Percentiles rank a stretch among this genome's conserved stretches.
Conservation (phyloP, 2,797 vertebrate genomes). For the Anguilla pacifica region DNA sequence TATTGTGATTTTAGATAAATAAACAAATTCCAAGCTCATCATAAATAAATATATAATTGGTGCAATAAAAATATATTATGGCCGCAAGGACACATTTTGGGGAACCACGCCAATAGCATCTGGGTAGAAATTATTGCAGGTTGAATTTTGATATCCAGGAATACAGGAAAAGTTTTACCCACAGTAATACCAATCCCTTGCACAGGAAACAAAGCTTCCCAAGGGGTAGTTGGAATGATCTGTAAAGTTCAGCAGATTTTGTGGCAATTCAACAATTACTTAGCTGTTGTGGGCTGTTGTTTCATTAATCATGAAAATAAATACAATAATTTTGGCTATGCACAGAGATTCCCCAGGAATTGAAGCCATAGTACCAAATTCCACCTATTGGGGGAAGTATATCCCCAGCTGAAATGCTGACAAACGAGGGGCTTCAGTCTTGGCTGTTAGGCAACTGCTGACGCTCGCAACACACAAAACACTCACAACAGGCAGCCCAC, state of each 20-base stretch:
- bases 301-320: too few species aligned
- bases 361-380: not conserved
- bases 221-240: not conserved
- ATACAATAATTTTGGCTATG: not conserved
- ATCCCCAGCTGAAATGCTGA: conserved; percentile 1
- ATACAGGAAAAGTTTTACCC: not conserved
- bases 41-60: not conserved
- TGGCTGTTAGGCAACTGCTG: not conserved
- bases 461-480: not conserved
- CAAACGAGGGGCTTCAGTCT: not conserved
- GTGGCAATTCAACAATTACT: not conserved
- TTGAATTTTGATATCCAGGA: not conserved
- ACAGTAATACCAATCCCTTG: not conserved
- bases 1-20: not conserved
- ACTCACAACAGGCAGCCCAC: not conserved
- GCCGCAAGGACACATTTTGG: not conserved
- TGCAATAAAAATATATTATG: not conserved
- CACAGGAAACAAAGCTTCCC: not conserved
- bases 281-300: not conserved
- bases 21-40: not conserved
- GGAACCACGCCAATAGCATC: not conserved
- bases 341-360: not conserved
- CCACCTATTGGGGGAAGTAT: not conserved
- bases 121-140: not conserved
- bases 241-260: not conserved